Conservation (phyloP, 2,797 vertebrate species). For the Karalla daura region DNA sequence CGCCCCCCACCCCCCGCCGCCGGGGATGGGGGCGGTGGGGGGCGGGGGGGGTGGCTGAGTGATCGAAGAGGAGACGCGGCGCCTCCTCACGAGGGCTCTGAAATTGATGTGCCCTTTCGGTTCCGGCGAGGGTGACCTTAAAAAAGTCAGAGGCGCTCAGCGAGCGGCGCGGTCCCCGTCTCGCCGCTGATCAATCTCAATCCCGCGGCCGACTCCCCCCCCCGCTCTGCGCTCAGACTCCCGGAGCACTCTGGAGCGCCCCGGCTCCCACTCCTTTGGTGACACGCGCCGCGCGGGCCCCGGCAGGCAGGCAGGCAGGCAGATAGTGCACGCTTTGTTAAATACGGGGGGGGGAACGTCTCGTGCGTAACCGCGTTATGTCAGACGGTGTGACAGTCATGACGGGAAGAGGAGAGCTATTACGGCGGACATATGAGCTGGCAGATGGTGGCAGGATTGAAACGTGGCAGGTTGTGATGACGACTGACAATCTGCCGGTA, state of each 20-base stretch:
- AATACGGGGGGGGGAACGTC: slow-evolving; percentile 60
- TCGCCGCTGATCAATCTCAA: slow-evolving; percentile 78
- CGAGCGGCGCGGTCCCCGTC: slow-evolving; percentile 72
- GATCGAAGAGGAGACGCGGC: slow-evolving; percentile 75
- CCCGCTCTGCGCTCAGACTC: slow-evolving; percentile 56
- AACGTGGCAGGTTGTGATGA: slow-evolving; percentile 64
- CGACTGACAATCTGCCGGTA: slow-evolving; percentile 54
- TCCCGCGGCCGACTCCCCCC: slow-evolving; percentile 61
- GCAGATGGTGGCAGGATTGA: slow-evolving; percentile 72
- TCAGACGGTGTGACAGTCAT: slow-evolving; percentile 69
- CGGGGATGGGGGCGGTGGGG: too few relatives aligned
- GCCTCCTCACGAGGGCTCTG: slow-evolving; percentile 81
- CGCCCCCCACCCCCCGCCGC: slow-evolving; percentile 72
- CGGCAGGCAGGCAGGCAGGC: slow-evolving; percentile 25
- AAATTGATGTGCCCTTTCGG: slow-evolving; percentile 88
- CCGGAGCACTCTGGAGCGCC: slow-evolving; percentile 44
- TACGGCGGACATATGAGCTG: slow-evolving; percentile 70
- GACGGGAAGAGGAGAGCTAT: slow-evolving; percentile 66
- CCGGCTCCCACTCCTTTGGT: slow-evolving; percentile 58
- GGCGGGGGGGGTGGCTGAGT: slow-evolving; percentile 80
- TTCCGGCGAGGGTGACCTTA: slow-evolving; percentile 83
- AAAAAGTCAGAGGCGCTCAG: slow-evolving; percentile 79
- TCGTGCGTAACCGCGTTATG: slow-evolving; percentile 60
- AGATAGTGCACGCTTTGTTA: slow-evolving; percentile 44
- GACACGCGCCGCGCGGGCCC: slow-evolving; percentile 27